Base-by-base conservation (phyloP, 2,888 invertebrate species). In the Drosophila subsilvestris region DNA sequence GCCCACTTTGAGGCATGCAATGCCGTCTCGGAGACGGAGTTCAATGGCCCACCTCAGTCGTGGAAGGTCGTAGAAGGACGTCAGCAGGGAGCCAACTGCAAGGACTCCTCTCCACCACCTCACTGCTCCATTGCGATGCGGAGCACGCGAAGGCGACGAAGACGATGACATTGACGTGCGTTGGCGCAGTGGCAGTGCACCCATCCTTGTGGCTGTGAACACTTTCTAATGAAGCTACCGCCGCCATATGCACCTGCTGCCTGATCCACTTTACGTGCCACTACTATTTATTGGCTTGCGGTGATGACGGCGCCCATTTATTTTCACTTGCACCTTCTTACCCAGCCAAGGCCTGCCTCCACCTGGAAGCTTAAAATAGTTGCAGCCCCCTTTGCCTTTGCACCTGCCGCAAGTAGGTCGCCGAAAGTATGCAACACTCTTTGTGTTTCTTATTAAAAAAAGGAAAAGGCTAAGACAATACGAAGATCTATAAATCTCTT, bases 371-470 rank as follows among this genome's bases (percentile, higher is more conserved):
- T 70, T 47, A 71, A 73, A 63, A 63, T 72, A 63, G 42, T 17
- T 47, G 4, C 72, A 45, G 4, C 22, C 22, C 22, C 22, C n/a
- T n/a, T n/a, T n/a, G 25, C 47, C n/a, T 44, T 45, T 32, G n/a
- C 56, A 50, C 14, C 9, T 20, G 10, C 42, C 8, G 42, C n/a
- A 84, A 84, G 17, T 79, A 56, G 85, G 82, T 79, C 85, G 74
- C 48, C 3, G n/a, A 27, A 67, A 65, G 69, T 73, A 60, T 29
- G 73, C 75, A 71, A 58, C 66, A 32, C 18, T 63, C 22, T 14
- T 37, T 7, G 37, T 32, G 29, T 20, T 27, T 37, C 27, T 47
- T 2, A 27, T 45, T 56, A 18, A 27, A 20, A 37, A 37, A 37
- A 32, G 1, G 12, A 14, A 37, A 37, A 14, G 12, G 32, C 32